Conservation (phyloP, 2,113 vertebrate genomes). For the Aldabrachelys gigantea region DNA sequence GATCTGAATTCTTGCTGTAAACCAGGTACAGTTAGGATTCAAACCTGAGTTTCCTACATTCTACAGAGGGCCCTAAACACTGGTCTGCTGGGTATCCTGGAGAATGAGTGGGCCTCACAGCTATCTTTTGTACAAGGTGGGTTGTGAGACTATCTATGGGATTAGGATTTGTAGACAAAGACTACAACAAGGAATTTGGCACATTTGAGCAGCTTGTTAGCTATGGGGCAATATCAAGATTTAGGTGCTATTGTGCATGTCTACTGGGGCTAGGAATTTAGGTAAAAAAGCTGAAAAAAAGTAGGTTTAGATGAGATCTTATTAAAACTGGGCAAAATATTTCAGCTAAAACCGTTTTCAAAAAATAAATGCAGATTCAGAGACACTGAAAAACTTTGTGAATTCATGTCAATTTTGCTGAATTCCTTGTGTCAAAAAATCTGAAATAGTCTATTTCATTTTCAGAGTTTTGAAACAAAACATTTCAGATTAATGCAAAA, state of each 20-base stretch:
- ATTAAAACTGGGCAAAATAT: background rate
- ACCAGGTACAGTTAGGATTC: background rate
- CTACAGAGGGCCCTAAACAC: background rate
- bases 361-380: background rate
- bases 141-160: background rate
- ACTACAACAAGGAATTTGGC: background rate
- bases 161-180: background rate
- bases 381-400: background rate
- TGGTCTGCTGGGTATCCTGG: background rate
- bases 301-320: conserved; percentile 15
- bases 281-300: background rate
- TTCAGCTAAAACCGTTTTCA: background rate
- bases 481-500: too few species aligned
- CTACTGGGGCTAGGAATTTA: too few species aligned
- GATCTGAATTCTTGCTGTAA: background rate
- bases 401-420: background rate
- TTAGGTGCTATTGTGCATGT: too few species aligned
- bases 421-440: background rate
- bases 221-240: background rate
- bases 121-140: background rate
- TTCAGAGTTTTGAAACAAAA: too few species aligned
- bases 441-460: background rate
- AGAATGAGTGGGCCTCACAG: background rate
- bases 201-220: background rate
- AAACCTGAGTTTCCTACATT: background rate